These are phyloP conservation scores for Mastomys coucha DNA, from an alignment of 2,113 vertebrate genomes.

Conservation along the genomic window DNA sequence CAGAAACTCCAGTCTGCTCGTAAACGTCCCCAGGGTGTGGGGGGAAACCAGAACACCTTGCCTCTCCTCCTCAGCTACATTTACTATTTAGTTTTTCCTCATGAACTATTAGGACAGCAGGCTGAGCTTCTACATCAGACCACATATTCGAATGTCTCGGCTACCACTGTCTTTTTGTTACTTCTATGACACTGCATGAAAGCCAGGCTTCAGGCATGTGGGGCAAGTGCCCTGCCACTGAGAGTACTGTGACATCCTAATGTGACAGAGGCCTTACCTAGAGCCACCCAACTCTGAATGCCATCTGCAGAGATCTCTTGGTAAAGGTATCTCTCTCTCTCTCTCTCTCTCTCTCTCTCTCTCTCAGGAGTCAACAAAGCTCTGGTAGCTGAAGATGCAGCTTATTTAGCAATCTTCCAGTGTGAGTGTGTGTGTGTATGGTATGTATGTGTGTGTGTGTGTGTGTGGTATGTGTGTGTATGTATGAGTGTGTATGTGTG, in stretches of 20 bases:
- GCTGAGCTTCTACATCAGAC: not conserved
- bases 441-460: not conserved
- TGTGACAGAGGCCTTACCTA: not conserved
- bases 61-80: constrained; percentile 13
- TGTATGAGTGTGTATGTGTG: too few species aligned
- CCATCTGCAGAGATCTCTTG: constrained; percentile 11
- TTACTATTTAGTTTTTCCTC: constrained; percentile 16
- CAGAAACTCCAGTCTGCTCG: not conserved
- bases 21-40: constrained; percentile 40
- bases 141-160: not conserved
- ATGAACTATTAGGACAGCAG: not conserved
- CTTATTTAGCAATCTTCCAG: not conserved
- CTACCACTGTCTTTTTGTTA: not conserved
- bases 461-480: not conserved
- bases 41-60: not conserved
- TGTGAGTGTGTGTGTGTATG: not conserved
- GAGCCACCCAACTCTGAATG: not conserved
- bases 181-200: not conserved
- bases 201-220: not conserved
- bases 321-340: not conserved
- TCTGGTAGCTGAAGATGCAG: not conserved
- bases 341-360: too few species aligned
- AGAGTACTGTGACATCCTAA: not conserved
- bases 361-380: constrained; percentile 37
- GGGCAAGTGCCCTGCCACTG: not conserved